These are phyloP conservation scores for Osedax fenrisi DNA, from an alignment of 2,888 invertebrate genomes.

Conservation along the genomic window DNA sequence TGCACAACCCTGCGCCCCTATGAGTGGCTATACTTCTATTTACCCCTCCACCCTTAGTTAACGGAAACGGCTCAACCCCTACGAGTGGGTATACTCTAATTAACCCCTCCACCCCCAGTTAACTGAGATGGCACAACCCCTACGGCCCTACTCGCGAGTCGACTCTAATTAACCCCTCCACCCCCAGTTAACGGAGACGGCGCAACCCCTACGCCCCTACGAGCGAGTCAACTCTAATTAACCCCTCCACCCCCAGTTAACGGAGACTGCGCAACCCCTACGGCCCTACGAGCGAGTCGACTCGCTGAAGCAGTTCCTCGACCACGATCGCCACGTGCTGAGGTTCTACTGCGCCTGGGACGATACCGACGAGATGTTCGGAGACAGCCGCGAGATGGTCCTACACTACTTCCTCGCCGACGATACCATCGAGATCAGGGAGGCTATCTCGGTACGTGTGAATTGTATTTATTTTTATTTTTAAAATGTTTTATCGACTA, in stretches of 20 bases:
- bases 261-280: slow-evolving; percentile 50
- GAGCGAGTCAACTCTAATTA: slow-evolving; percentile 39
- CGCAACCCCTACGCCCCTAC: slow-evolving; percentile 50
- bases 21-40: no score
- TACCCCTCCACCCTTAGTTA: no score
- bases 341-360: slow-evolving; percentile 82
- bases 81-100: no score
- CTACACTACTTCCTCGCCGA: slow-evolving; percentile 74
- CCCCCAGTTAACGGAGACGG: slow-evolving; percentile 47
- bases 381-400: slow-evolving; percentile 66
- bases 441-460: slow-evolving; percentile 54
- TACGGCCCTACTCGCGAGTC: slow-evolving; percentile 49
- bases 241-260: slow-evolving; percentile 39
- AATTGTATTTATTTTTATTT: no score
- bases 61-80: no score
- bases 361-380: slow-evolving; percentile 65
- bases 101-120: no score
- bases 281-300: slow-evolving; percentile 50
- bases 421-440: slow-evolving; percentile 76
- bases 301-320: slow-evolving; percentile 68
- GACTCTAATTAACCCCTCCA: not conserved
- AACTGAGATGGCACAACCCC: slow-evolving; percentile 50
- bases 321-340: slow-evolving; percentile 62
- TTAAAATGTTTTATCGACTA: no score
- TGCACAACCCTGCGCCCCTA: no score